Percentiles rank a stretch among this genome's conserved stretches.
Conservation (phyloP, 2,888 invertebrate species). For the Tolmerus cingulatus region DNA sequence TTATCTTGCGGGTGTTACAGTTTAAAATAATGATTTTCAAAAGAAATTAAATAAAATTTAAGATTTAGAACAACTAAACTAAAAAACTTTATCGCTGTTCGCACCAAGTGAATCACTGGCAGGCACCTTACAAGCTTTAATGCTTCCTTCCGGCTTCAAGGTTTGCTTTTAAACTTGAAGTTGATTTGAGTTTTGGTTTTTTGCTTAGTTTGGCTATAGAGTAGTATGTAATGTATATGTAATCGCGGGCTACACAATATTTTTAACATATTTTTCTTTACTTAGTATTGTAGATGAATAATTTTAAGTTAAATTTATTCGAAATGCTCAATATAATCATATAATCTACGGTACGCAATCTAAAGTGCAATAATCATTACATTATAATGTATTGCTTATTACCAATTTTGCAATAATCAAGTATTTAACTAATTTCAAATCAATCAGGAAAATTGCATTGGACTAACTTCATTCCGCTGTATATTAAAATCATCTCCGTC, state of each 20-base stretch:
- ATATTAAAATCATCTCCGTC: too few relatives aligned
- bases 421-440: background rate
- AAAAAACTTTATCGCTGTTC: conserved; percentile 22
- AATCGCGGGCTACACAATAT: background rate
- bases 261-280: background rate
- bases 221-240: background rate
- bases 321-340: too few relatives aligned
- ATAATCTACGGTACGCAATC: too few relatives aligned
- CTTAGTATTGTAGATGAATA: background rate
- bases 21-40: too few relatives aligned
- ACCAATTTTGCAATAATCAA: background rate
- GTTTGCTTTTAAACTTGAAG: conserved; percentile 45
- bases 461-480: too few relatives aligned
- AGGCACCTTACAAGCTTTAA: conserved; percentile 32
- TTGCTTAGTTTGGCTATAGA: background rate
- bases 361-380: too few relatives aligned
- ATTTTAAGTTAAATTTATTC: background rate
- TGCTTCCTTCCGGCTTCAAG: conserved; percentile 45
- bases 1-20: background rate
- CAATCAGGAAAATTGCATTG: background rate
- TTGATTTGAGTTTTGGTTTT: conserved; percentile 50
- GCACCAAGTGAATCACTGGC: conserved; percentile 24
- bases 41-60: background rate
- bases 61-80: conserved; percentile 26
- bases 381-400: background rate